Percentiles rank a stretch among this genome's conserved stretches.
These are phyloP conservation scores for Trissolcus japonicus DNA, from an alignment of 2,888 invertebrate genomes.

Conservation along the genomic window DNA sequence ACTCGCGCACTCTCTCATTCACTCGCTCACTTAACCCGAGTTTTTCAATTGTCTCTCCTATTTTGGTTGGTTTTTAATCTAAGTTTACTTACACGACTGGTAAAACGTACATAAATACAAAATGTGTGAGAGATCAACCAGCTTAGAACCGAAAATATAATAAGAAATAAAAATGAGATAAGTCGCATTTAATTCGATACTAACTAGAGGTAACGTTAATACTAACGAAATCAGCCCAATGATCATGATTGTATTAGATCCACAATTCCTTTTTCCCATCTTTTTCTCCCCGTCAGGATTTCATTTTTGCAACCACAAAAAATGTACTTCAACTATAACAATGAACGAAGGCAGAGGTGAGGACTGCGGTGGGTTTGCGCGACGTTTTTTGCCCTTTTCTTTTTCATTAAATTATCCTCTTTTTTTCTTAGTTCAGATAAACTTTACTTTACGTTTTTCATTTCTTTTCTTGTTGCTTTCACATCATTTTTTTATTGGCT, in stretches of 20 bases:
- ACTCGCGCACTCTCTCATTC: too few species aligned
- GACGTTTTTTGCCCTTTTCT: slow-evolving; percentile 51
- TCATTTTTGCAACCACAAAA: slow-evolving; percentile 51
- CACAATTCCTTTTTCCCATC: slow-evolving; percentile 45
- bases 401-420: slow-evolving; percentile 33
- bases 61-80: too few species aligned
- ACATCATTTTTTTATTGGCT: slow-evolving; percentile 38
- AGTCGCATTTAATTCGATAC: slow-evolving; percentile 41
- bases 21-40: too few species aligned
- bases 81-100: too few species aligned
- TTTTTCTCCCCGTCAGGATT: slow-evolving; percentile 8
- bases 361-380: slow-evolving; percentile 58
- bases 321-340: slow-evolving; percentile 59
- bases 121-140: too few species aligned
- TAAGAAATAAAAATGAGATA: slow-evolving; percentile 62
- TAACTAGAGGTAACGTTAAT: slow-evolving; percentile 59
- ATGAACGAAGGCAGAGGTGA: slow-evolving; percentile 69
- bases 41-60: too few species aligned
- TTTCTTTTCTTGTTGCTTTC: slow-evolving; percentile 14
- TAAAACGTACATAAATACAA: too few species aligned
- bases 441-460: slow-evolving; percentile 28
- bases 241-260: slow-evolving; percentile 56
- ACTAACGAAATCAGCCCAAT: slow-evolving; percentile 63
- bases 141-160: slow-evolving; percentile 2
- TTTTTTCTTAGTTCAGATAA: slow-evolving; percentile 30